These are phyloP conservation scores for Nannoperca australis DNA, from an alignment of 2,797 vertebrate genomes.

Conservation along the genomic window DNA sequence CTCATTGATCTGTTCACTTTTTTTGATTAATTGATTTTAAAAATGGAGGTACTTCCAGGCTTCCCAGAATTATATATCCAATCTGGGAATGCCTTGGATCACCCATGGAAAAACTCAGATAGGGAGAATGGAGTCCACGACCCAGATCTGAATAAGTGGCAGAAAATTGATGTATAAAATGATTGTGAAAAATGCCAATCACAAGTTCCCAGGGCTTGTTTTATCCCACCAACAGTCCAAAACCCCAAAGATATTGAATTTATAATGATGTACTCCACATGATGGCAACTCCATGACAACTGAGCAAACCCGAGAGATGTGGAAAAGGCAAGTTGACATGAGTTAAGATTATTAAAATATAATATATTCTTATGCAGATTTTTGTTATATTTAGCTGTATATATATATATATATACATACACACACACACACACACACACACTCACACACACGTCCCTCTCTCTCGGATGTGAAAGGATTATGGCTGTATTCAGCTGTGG, in stretches of 20 bases:
- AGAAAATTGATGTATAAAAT: background rate
- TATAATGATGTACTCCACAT: background rate
- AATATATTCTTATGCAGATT: no score
- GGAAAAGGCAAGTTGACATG: background rate
- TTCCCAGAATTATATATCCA: background rate
- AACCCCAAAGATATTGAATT: background rate
- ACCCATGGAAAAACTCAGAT: background rate
- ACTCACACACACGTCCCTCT: background rate
- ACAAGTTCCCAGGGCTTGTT: background rate
- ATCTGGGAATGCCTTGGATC: background rate
- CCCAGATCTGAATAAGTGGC: background rate
- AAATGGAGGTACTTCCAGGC: background rate
- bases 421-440: background rate
- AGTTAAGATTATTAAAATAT: background rate
- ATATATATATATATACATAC: background rate
- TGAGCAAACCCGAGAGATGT: background rate
- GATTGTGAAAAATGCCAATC: background rate
- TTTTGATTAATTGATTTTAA: background rate
- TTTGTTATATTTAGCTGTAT: no score
- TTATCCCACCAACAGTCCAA: background rate
- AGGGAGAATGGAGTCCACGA: background rate
- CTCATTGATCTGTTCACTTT: background rate
- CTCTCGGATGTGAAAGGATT: slow-evolving; percentile 50
- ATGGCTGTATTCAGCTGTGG: slow-evolving; percentile 33
- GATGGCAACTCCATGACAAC: background rate